These are phyloP conservation scores for Pituophis catenifer DNA, from an alignment of 2,113 vertebrate genomes.

Conservation along the genomic window DNA sequence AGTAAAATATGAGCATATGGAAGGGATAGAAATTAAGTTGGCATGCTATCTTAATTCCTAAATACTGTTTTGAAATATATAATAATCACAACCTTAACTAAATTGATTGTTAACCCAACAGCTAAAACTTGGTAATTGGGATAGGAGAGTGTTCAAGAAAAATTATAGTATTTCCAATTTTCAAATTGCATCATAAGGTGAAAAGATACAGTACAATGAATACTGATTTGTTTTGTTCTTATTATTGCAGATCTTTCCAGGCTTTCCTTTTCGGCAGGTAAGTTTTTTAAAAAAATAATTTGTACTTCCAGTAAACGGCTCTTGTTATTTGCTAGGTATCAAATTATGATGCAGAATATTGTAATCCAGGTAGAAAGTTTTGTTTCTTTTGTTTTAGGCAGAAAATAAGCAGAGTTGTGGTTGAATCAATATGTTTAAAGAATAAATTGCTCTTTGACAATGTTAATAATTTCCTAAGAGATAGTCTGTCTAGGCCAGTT, in stretches of 20 bases:
- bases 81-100: neutral
- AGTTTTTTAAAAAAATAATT: constrained; percentile 26
- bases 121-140: neutral
- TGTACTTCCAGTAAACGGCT: neutral
- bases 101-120: neutral
- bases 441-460: neutral
- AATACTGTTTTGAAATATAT: neutral
- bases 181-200: neutral
- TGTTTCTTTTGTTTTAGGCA: neutral
- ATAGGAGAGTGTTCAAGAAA: neutral
- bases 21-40: neutral
- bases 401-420: neutral
- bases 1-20: neutral
- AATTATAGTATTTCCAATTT: neutral
- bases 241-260: constrained; percentile 83
- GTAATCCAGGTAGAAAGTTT: neutral
- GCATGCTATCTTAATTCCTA: neutral
- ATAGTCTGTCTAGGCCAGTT: neutral
- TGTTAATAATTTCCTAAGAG: neutral
- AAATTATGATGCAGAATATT: neutral
- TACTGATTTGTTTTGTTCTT: neutral
- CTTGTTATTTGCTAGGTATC: neutral
- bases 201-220: neutral
- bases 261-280: constrained; percentile 83
- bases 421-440: neutral